These are phyloP conservation scores for Euspilapteryx auroguttella DNA, from an alignment of 2,888 invertebrate genomes.

Conservation along the genomic window DNA sequence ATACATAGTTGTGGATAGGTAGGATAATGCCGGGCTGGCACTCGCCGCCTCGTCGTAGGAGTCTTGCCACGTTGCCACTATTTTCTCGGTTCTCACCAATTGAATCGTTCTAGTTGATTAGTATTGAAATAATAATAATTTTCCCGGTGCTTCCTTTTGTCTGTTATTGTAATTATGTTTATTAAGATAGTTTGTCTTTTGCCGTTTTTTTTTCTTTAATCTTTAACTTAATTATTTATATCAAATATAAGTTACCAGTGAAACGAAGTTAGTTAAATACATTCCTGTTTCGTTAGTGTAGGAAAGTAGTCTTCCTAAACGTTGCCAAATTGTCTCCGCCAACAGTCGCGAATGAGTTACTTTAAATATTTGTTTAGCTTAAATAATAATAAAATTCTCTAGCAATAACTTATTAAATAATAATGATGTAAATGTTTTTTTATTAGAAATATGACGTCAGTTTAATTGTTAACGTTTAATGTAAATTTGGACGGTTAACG, in stretches of 20 bases:
- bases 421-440: constrained; percentile 55
- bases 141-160: constrained; percentile 56
- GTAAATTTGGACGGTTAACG: too few relatives aligned
- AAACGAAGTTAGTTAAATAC: constrained; percentile 56
- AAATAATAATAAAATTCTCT: constrained; percentile 55
- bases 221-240: constrained; percentile 29
- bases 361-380: constrained; percentile 20
- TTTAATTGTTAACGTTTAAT: too few relatives aligned
- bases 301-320: constrained; percentile 60
- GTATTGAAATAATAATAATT: too few relatives aligned
- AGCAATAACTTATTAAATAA: constrained; percentile 56
- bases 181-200: constrained; percentile 27
- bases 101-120: too few relatives aligned
- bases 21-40: too few relatives aligned
- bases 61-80: too few relatives aligned
- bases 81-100: too few relatives aligned
- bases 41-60: too few relatives aligned
- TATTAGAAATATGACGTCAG: too few relatives aligned
- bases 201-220: constrained; percentile 25
- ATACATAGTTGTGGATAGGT: too few relatives aligned
- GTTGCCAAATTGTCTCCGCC: constrained; percentile 57
- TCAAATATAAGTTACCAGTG: constrained; percentile 47
- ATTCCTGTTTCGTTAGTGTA: constrained; percentile 58
- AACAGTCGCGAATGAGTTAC: constrained; percentile 47
- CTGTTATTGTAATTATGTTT: constrained; percentile 51